Conservation (phyloP, 2,797 vertebrate genomes). For the Microcaecilia unicolor region DNA sequence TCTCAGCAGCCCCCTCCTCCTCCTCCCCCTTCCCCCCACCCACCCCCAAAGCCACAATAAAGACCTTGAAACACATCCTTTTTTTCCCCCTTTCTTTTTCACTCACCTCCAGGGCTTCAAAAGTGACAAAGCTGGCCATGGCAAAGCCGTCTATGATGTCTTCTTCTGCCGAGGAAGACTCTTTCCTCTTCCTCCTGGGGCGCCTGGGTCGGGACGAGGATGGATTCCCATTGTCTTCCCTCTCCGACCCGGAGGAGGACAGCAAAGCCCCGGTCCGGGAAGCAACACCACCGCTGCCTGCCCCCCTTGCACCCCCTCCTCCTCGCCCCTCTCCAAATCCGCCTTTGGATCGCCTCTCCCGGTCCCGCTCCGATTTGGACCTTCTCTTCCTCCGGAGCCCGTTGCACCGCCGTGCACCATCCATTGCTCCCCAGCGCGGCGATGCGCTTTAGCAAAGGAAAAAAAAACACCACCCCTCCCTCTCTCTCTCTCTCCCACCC, state of each 20-base stretch:
- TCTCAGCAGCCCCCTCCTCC: constrained; percentile 1
- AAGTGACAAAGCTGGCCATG: constrained; percentile 81
- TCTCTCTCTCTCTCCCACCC: constrained; percentile 48
- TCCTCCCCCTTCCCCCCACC: neutral
- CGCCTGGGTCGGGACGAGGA: constrained; percentile 76
- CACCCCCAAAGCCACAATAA: constrained; percentile 9
- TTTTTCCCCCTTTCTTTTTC: too few species aligned
- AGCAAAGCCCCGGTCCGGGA: constrained; percentile 35
- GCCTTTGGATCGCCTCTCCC: constrained; percentile 64
- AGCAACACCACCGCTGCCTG: constrained; percentile 17
- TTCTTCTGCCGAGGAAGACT: constrained; percentile 85
- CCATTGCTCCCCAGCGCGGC: constrained; percentile 62
- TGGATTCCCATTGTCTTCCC: constrained; percentile 69
- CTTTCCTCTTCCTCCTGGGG: constrained; percentile 80
- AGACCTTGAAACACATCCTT: constrained; percentile 19
- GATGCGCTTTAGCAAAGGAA: constrained; percentile 12
- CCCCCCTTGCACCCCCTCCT: constrained; percentile 35
- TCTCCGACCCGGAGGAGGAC: constrained; percentile 79
- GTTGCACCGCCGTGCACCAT: constrained; percentile 73
- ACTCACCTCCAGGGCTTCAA: constrained; percentile 84
- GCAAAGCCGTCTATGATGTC: constrained; percentile 95
- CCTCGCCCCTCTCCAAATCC: constrained; percentile 32
- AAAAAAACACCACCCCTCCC: constrained; percentile 34
- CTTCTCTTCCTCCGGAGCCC: constrained; percentile 83
- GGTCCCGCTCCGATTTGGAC: constrained; percentile 80